Conservation (phyloP, 2,797 vertebrate genomes). For the Epinephelus malabaricus region DNA sequence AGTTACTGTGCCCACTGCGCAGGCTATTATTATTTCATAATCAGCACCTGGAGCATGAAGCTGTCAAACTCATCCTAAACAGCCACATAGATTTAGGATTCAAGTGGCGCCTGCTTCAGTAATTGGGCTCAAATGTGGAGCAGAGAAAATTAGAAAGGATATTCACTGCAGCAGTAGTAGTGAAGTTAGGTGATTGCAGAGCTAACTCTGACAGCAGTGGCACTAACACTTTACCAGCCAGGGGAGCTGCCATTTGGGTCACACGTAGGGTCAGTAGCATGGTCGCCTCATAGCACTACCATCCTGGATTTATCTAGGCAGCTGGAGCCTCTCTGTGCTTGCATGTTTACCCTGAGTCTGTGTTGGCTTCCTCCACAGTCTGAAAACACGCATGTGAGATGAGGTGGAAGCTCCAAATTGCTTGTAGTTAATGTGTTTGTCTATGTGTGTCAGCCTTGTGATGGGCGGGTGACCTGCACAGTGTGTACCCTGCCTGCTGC, state of each 20-base stretch:
- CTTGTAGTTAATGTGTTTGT: not conserved
- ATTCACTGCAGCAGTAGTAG: not conserved
- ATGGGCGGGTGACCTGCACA: not conserved
- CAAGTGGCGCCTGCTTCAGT: not conserved
- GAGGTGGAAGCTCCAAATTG: constrained; percentile 1
- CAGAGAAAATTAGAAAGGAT: not conserved
- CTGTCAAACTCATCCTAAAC: constrained; percentile 33
- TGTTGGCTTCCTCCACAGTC: not conserved
- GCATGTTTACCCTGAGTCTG: not conserved
- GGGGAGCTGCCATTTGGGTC: too few species aligned
- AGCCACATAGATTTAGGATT: constrained; percentile 11
- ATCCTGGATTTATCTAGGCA: not conserved
- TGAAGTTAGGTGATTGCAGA: not conserved
- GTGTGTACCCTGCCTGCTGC: not conserved
- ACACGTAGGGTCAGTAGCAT: too few species aligned
- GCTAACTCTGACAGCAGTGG: not conserved
- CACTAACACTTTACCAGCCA: not conserved
- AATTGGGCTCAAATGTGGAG: not conserved
- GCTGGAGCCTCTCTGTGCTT: constrained; percentile 2
- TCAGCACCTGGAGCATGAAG: constrained; percentile 41
- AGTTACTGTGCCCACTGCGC: constrained; percentile 44
- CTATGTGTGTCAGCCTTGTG: not conserved
- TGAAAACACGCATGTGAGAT: not conserved
- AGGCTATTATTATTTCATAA: constrained; percentile 64
- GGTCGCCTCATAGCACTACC: too few species aligned